phyloP scores from a whole-genome alignment of 2,113 vertebrate genomes.

The Miniopterus natalensis region DNA sequence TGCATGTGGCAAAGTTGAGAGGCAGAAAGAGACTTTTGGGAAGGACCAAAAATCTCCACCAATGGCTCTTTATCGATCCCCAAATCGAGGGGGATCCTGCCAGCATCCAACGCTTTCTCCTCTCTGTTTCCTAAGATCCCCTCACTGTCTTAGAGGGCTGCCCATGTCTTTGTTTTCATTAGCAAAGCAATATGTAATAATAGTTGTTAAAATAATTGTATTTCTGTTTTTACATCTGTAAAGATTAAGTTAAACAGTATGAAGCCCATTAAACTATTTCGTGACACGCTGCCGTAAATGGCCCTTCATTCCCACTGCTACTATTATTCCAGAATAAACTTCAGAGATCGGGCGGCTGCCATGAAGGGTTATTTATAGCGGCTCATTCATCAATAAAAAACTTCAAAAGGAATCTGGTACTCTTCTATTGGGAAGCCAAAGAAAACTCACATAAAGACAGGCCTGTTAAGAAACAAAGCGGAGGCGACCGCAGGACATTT shows the following conservation, averaged over 20 bases:
- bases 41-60: too few relatives aligned
- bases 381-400: constrained; percentile 91
- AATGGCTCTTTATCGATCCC: background rate
- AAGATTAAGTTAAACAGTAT: constrained; percentile 88
- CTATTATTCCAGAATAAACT: constrained; percentile 86
- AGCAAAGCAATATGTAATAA: constrained; percentile 87
- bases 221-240: constrained; percentile 91
- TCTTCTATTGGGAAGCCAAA: constrained; percentile 89
- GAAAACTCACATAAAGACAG: constrained; percentile 88
- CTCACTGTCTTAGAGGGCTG: constrained; percentile 57
- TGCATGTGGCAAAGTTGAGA: background rate
- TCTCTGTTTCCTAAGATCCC: background rate
- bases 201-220: constrained; percentile 88
- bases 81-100: background rate
- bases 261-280: constrained; percentile 88
- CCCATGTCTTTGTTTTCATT: constrained; percentile 79
- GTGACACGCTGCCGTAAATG: constrained; percentile 84
- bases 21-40: background rate
- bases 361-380: constrained; percentile 89
- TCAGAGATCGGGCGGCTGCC: constrained; percentile 86
- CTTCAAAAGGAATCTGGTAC: constrained; percentile 90
- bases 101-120: background rate
- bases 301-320: constrained; percentile 85
- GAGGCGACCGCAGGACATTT: constrained; percentile 82
- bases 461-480: constrained; percentile 86